Percentiles rank a stretch among this genome's conserved stretches.
These are phyloP conservation scores for Enteromius treurensis DNA, from an alignment of 2,797 vertebrate genomes.

Conservation along the genomic window DNA sequence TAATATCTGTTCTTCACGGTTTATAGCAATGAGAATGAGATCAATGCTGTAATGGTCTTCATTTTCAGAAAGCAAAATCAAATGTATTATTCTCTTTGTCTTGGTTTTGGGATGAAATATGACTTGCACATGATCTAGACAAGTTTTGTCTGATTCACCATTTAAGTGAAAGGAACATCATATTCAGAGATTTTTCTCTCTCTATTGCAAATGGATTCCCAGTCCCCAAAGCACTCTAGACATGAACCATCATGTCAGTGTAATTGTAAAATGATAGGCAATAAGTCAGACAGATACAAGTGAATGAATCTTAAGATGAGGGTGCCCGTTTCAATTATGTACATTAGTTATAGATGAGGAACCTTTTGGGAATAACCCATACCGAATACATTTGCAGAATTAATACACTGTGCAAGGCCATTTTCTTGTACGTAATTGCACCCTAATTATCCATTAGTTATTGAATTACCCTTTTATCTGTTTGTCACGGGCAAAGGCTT, in stretches of 20 bases:
- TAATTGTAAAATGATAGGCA: constrained; percentile 77
- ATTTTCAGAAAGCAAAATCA: not conserved
- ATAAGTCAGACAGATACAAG: constrained; percentile 75
- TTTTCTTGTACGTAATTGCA: constrained; percentile 80
- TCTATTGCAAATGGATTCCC: constrained; percentile 58
- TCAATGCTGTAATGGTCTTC: not conserved
- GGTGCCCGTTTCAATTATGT: constrained; percentile 81
- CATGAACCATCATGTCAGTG: constrained; percentile 54
- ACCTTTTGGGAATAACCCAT: constrained; percentile 75
- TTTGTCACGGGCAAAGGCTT: constrained; percentile 77
- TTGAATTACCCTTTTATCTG: constrained; percentile 84
- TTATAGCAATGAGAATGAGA: not conserved
- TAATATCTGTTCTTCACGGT: no score
- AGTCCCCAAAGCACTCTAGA: constrained; percentile 31
- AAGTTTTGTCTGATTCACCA: not conserved
- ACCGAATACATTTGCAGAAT: constrained; percentile 75
- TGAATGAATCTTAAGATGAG: constrained; percentile 73
- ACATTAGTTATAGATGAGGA: constrained; percentile 74
- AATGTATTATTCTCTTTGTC: not conserved
- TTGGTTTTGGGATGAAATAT: constrained; percentile 12
- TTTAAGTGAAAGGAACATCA: not conserved
- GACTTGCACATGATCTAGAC: not conserved
- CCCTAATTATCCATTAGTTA: constrained; percentile 83
- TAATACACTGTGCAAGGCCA: constrained; percentile 76
- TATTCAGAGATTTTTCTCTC: constrained; percentile 11